A percentile compares a stretch with the other conserved stretches of the same genome.
These are phyloP conservation scores for Sarcophilus harrisii DNA, from an alignment of 2,797 vertebrate species.

Conservation along the genomic window DNA sequence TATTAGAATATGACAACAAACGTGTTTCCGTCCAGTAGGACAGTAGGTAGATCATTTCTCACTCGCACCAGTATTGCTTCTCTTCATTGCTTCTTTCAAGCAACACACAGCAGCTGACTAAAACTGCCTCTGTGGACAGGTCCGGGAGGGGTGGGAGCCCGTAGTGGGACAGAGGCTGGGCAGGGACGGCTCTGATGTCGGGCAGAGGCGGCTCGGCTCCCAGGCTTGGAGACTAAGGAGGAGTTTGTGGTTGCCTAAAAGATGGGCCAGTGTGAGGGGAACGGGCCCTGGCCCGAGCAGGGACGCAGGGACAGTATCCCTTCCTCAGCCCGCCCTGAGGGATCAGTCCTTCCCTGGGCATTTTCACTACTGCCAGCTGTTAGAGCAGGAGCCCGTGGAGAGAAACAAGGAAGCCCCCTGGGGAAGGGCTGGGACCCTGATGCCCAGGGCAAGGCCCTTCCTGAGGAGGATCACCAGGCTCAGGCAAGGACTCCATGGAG, in stretches of 20 bases:
- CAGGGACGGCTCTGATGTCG: neutral
- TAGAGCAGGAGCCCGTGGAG: neutral
- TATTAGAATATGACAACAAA: neutral
- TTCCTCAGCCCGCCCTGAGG: neutral
- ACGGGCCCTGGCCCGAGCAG: neutral
- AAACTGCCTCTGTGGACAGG: neutral
- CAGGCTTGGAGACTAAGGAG: neutral
- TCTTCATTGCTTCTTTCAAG: neutral
- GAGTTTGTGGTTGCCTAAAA: neutral
- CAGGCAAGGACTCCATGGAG: neutral
- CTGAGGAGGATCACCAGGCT: neutral
- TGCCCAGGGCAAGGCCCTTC: neutral
- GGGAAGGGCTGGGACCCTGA: neutral
- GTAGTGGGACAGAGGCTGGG: neutral
- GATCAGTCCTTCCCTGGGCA: neutral
- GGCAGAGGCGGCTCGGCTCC: neutral
- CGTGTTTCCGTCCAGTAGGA: neutral
- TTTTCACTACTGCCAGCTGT: neutral
- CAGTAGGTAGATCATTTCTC: neutral
- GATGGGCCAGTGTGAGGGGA: neutral
- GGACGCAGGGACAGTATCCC: too few species aligned
- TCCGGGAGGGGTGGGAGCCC: neutral
- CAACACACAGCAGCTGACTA: neutral
- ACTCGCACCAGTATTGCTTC: neutral
- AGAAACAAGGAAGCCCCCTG: neutral